These are phyloP conservation scores for Trissoscelio sp. DNA, from an alignment of 2,888 invertebrate species.

Conservation along the genomic window DNA sequence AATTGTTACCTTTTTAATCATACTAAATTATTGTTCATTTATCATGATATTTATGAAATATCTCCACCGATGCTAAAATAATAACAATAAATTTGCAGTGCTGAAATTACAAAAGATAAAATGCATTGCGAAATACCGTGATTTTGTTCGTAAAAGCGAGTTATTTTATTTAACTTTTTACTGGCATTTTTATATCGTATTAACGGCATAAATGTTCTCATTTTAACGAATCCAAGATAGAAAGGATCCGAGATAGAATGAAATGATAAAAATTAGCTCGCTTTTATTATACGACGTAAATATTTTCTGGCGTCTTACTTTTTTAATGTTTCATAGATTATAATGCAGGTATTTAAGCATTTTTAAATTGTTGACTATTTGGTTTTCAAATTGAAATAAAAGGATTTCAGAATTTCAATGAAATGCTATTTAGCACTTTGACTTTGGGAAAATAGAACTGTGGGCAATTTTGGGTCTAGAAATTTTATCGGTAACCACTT, in stretches of 20 bases:
- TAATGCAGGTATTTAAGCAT: too few relatives aligned
- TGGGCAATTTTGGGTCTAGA: conserved; percentile 17
- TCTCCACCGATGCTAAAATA: neutral
- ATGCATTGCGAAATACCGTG: neutral
- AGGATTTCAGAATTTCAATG: too few relatives aligned
- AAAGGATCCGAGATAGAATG: neutral
- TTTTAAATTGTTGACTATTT: neutral
- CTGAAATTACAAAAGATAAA: neutral
- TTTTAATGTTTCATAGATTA: too few relatives aligned
- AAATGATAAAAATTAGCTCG: conserved; percentile 28
- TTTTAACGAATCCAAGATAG: conserved; percentile 11
- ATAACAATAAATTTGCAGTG: neutral
- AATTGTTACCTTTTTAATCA: too few relatives aligned
- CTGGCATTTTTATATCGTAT: conserved; percentile 20
- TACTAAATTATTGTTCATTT: too few relatives aligned
- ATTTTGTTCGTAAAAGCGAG: neutral
- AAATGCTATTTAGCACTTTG: too few relatives aligned
- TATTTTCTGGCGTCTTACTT: too few relatives aligned
- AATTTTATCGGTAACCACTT: conserved; percentile 58
- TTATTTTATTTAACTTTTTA: conserved; percentile 12
- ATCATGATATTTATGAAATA: too few relatives aligned
- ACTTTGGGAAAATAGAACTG: conserved; percentile 17
- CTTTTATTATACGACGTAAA: conserved; percentile 8
- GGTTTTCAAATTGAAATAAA: neutral
- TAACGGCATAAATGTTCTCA: neutral